phyloP scores from a whole-genome alignment of 2,797 vertebrate species.

The Argya squamiceps region DNA sequence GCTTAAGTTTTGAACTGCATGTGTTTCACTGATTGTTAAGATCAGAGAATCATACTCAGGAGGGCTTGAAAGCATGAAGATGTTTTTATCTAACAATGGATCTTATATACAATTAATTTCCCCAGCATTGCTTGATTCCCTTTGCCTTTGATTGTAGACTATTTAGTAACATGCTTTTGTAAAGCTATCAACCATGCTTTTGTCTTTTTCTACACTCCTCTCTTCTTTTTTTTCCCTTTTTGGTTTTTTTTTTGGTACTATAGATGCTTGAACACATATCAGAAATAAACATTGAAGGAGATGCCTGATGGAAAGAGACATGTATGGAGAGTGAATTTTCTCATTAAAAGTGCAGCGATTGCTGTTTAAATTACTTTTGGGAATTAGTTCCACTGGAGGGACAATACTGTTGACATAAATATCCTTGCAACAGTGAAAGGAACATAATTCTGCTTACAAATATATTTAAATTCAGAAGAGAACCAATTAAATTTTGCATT shows the following conservation, averaged over 20 bases:
- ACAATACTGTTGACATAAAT: not conserved
- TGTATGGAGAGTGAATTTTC: not conserved
- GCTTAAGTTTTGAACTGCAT: not conserved
- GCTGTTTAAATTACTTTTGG: conserved; percentile 22
- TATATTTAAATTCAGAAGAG: not conserved
- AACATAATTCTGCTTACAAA: not conserved
- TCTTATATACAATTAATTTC: not conserved
- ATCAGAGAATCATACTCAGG: not conserved
- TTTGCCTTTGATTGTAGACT: not conserved
- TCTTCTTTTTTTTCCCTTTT: not conserved
- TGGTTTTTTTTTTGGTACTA: not conserved
- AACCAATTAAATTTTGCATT: not conserved
- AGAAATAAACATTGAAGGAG: not conserved
- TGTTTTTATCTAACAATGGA: not conserved
- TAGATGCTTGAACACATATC: not conserved
- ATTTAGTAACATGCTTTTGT: not conserved
- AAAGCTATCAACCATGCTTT: not conserved
- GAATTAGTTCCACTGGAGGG: not conserved
- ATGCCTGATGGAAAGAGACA: not conserved
- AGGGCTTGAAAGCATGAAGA: not conserved
- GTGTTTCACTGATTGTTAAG: not conserved
- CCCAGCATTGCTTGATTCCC: not conserved
- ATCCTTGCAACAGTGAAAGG: not conserved
- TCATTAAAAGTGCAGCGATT: not conserved
- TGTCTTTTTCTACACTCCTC: not conserved